Evolutionary conservation across 2,888 invertebrate genomes (phyloP).

Genomic region (Terebella lapidaria): DNA sequence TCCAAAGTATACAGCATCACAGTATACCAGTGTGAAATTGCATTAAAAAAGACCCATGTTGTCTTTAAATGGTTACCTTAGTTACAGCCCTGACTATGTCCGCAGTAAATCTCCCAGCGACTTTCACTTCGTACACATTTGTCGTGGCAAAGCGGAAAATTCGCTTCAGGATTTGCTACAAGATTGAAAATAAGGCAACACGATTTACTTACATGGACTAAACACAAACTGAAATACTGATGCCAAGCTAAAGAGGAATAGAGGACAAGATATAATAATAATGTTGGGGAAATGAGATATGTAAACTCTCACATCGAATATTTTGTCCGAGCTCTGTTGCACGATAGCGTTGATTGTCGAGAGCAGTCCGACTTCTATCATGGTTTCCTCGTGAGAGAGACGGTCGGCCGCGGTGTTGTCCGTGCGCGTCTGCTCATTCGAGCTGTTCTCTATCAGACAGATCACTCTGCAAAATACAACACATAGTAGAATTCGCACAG

Average conservation of each 20-base stretch:
- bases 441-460: slow-evolving; percentile 51
- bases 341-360: slow-evolving; percentile 67
- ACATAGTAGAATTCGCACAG: not conserved
- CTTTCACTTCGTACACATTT: slow-evolving; percentile 75
- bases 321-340: slow-evolving; percentile 67
- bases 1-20: no score
- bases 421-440: slow-evolving; percentile 34
- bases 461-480: slow-evolving; percentile 40
- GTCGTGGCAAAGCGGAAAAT: slow-evolving; percentile 68
- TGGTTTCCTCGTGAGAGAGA: slow-evolving; percentile 67
- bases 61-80: no score
- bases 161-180: slow-evolving; percentile 67
- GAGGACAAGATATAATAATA: not conserved
- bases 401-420: slow-evolving; percentile 47
- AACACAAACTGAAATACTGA: not conserved
- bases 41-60: no score
- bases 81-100: slow-evolving; percentile 63
- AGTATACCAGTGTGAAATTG: no score
- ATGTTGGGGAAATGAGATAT: not conserved
- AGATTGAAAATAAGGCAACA: slow-evolving; percentile 11
- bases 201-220: not conserved
- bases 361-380: slow-evolving; percentile 68
- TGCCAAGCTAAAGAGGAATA: not conserved
- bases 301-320: slow-evolving; percentile 56
- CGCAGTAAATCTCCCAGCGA: slow-evolving; percentile 76